Base-by-base conservation (phyloP, 2,113 vertebrate genomes). In the Corythoichthys haematopterus region DNA sequence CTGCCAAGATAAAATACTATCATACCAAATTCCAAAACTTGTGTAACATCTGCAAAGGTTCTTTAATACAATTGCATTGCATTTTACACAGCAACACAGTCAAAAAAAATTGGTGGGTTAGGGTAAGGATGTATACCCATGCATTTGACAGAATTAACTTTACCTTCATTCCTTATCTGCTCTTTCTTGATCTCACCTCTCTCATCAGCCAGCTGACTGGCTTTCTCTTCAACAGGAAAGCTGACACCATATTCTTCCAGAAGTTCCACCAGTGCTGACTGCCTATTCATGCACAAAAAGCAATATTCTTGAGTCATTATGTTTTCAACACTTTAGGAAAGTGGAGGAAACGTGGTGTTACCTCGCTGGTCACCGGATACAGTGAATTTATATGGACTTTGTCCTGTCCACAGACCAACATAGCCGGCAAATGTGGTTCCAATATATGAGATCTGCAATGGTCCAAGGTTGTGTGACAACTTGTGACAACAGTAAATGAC, bases 401-500 rank as follows among this genome's bases (percentile, higher is more conserved):
- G 96, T 40, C 95, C 97, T 0, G 97, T 99, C 97, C 96, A 98
- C 65, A 99, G 70, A 2, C 96, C 96, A 0, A 99, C 88, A 0
- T 98, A 99, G 20, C 95, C 95, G 8, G 95, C 59, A 70, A 98
- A 98, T 0, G 97, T 94, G 0, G 97, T 98, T 68, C 96, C 96
- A 40, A 71, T 91, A 78, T 94, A 97, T 0, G 84, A 90, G 13
- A 94, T 70, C 96, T 98, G 57, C 75, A 55, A 16, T 47, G 4
- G 2, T 33, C 6, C 14, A 38, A 38, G 3, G 16, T 40, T 40
- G 37, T 15, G 2, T 16, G 5, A 57, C 9, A 28, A 15, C 35
- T 14, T 57, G 35, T 57, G 33, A n/a, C 2, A 1, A 50, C 35
- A 82, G 81, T 0, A 35, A 74, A 43, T 1, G 66, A 46, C 55